Percentiles rank a stretch among this genome's conserved stretches.
Conservation (phyloP, 2,113 vertebrate genomes). For the Arenaria interpres region DNA sequence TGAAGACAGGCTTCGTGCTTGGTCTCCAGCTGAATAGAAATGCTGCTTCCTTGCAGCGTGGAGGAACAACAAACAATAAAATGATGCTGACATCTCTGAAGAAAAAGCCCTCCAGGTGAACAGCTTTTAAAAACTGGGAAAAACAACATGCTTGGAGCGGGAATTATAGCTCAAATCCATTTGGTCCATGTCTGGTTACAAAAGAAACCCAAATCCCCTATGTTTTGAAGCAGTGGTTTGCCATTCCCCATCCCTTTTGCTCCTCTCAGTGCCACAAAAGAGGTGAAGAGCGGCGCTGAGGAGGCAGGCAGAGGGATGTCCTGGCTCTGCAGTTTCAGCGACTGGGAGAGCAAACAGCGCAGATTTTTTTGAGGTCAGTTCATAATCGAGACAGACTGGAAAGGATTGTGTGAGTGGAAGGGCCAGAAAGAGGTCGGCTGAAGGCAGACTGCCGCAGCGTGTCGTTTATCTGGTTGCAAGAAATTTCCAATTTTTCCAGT, state of each 20-base stretch:
- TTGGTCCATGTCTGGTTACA: neutral
- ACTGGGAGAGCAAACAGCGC: neutral
- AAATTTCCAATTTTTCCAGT: neutral
- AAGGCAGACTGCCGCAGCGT: neutral
- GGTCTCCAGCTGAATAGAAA: neutral
- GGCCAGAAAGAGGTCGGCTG: neutral
- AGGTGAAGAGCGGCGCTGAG: neutral
- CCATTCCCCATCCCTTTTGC: neutral
- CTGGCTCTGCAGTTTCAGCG: neutral
- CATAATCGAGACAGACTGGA: neutral
- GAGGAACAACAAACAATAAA: neutral
- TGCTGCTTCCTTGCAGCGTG: neutral
- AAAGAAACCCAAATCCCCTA: neutral
- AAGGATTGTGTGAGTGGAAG: neutral
- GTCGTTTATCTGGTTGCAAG: neutral
- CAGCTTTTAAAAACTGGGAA: neutral
- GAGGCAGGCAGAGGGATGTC: neutral
- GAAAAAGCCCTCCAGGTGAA: slow-evolving; percentile 19
- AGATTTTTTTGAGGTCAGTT: neutral
- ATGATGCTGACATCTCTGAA: neutral
- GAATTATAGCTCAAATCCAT: neutral
- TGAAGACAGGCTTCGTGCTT: neutral
- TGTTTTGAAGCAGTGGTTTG: neutral
- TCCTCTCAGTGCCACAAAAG: neutral
- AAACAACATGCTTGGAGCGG: neutral